These are phyloP conservation scores for Enteromius unitaeniatus DNA, from an alignment of 2,797 vertebrate genomes.

Conservation along the genomic window DNA sequence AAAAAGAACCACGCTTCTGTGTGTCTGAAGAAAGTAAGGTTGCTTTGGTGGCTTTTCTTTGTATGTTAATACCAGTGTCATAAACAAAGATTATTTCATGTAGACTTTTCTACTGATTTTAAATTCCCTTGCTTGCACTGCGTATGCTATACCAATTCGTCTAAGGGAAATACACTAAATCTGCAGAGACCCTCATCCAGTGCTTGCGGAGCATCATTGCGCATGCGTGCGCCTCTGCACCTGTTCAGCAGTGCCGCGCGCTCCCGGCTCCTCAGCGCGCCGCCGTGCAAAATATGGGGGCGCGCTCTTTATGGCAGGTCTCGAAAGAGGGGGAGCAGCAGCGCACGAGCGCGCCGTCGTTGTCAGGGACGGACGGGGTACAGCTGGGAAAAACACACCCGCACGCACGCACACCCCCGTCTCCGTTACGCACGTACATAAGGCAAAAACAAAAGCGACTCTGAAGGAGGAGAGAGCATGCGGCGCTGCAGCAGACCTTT, in stretches of 20 bases:
- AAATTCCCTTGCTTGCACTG: background rate
- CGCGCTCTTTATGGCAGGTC: slow-evolving; percentile 84
- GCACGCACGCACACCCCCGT: slow-evolving; percentile 35
- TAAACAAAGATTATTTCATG: background rate
- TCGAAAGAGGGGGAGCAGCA: slow-evolving; percentile 65
- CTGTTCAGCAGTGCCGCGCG: slow-evolving; percentile 60
- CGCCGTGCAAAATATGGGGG: slow-evolving; percentile 66
- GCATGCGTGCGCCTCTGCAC: slow-evolving; percentile 61
- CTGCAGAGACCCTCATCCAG: slow-evolving; percentile 19
- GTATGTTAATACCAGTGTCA: background rate
- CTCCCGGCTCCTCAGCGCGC: slow-evolving; percentile 59
- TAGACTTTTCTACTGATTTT: background rate
- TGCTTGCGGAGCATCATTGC: slow-evolving; percentile 7
- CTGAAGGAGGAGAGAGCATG: slow-evolving; percentile 48
- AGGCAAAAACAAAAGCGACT: slow-evolving; percentile 55
- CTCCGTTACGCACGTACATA: slow-evolving; percentile 43
- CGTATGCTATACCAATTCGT: background rate
- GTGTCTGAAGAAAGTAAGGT: background rate
- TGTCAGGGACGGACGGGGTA: slow-evolving; percentile 62
- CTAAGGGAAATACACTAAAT: slow-evolving; percentile 25
- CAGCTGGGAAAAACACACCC: slow-evolving; percentile 54
- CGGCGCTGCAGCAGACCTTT: slow-evolving; percentile 56
- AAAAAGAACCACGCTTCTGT: background rate
- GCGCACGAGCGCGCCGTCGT: slow-evolving; percentile 57
- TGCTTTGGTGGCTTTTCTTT: background rate